Base-by-base conservation (phyloP, 1,140 invertebrate species). In the Venturia canescens region DNA sequence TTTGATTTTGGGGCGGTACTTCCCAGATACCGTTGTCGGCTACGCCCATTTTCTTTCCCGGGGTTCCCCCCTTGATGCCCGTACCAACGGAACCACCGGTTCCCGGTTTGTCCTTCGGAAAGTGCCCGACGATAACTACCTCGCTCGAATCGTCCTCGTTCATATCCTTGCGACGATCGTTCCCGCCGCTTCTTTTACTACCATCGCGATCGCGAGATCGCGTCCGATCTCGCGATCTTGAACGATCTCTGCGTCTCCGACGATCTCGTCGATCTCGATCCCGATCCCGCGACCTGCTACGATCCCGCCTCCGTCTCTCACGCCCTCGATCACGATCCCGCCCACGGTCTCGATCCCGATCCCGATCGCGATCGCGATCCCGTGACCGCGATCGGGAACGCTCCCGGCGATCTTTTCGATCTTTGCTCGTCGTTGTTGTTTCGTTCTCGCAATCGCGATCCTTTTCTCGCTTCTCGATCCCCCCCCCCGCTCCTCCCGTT, bases 221-320 rank as follows among this genome's bases (percentile, higher is more conserved):
- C 87, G 88, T 57, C 0, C 89, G 84, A 84, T 91, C 88, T 0
- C 92, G 82, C 84, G 91, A 81, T 90, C 93, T 29, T 87, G 88
- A 53, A 0, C 88, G 84, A 80, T 92, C 90, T 0, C 92, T 87
- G 29, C 89, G 83, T 63, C 90, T 88, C 16, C 90, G 90, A 50
- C 83, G 80, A 80, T 94, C 93, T n/a, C 93, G 92, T 29, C 93
- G 88, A 26, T 94, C 92, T 13, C 93, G 85, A 53, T 92, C 93
- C 4, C 93, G 91, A 21, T 88, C 87, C 1, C 88, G 81, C 2
- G 82, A 82, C 57, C 84, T 72, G 18, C 79, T 80, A n/a, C 84
- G 74, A 44, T 88, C 88, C 0, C 89, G 85, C 4, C 88, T 78
- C 3, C 89, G 69, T 27, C 85, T 75, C 44, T 82, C 88, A 7